phyloP scores from a whole-genome alignment of 1,140 invertebrate species.

The Ceratitis capitata region DNA sequence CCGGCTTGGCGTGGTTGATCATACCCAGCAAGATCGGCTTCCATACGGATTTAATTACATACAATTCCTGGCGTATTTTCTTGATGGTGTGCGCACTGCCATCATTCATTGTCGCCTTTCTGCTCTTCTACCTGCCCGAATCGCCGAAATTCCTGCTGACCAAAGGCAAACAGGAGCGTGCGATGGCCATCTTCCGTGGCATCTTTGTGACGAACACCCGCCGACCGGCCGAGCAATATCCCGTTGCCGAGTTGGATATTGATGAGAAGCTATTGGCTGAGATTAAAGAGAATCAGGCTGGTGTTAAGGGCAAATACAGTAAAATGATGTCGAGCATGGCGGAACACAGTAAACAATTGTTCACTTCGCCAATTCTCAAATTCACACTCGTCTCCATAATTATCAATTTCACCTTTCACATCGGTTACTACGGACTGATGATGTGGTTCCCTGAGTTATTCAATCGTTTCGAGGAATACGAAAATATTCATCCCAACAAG shows the following conservation, averaged over 20 bases:
- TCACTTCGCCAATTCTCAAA: slow-evolving; percentile 79
- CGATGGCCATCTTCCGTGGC: slow-evolving; percentile 79
- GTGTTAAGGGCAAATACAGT: slow-evolving; percentile 71
- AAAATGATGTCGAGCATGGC: slow-evolving; percentile 79
- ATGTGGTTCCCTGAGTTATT: slow-evolving; percentile 93
- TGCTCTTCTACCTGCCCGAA: slow-evolving; percentile 88
- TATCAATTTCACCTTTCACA: slow-evolving; percentile 89
- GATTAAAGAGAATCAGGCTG: slow-evolving; percentile 68
- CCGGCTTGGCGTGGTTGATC: slow-evolving; percentile 87
- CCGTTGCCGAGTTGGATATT: slow-evolving; percentile 79
- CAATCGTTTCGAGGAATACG: slow-evolving; percentile 84
- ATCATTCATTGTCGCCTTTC: slow-evolving; percentile 82
- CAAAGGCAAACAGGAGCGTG: slow-evolving; percentile 79
- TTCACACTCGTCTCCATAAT: slow-evolving; percentile 85
- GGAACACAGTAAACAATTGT: slow-evolving; percentile 82
- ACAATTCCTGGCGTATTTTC: slow-evolving; percentile 93
- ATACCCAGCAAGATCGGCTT: slow-evolving; percentile 82
- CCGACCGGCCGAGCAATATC: slow-evolving; percentile 76
- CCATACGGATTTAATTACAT: slow-evolving; percentile 73
- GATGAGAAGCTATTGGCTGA: slow-evolving; percentile 70
- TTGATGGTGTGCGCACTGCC: slow-evolving; percentile 86
- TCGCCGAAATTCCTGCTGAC: slow-evolving; percentile 89
- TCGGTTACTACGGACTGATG: slow-evolving; percentile 89
- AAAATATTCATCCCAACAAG: slow-evolving; percentile 69
- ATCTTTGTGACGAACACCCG: slow-evolving; percentile 86